Evolutionary conservation across 2,113 vertebrate genomes (phyloP).

Genomic region (Naja naja): DNA sequence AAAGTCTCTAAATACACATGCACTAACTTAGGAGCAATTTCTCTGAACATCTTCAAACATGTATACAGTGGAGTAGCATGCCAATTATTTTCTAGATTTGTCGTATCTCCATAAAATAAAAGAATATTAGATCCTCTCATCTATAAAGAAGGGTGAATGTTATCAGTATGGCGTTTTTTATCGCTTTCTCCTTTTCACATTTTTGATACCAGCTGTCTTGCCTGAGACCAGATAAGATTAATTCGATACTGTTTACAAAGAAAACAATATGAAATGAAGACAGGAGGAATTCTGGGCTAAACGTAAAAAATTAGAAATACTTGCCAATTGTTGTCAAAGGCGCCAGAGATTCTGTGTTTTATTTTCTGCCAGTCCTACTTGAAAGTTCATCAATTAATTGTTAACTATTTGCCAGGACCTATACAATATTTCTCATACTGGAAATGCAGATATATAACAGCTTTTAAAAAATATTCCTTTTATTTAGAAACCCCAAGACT

Average conservation of each 20-base stretch:
- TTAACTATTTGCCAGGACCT: neutral
- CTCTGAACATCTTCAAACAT: neutral
- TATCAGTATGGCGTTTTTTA: neutral
- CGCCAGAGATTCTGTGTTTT: neutral
- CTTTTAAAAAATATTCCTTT: neutral
- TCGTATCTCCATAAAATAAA: neutral
- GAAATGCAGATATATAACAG: neutral
- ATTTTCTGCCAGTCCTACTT: neutral
- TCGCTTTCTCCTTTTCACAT: neutral
- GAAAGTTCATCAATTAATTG: neutral
- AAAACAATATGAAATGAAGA: neutral
- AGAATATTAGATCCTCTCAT: neutral
- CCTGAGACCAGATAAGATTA: neutral
- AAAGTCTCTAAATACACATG: neutral
- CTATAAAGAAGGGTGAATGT: neutral
- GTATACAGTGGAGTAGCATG: neutral
- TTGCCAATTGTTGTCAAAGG: neutral
- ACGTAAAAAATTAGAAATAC: neutral
- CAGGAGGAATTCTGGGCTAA: neutral
- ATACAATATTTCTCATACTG: neutral
- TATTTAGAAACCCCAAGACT: neutral
- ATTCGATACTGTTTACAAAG: neutral
- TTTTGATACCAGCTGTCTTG: neutral
- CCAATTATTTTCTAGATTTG: neutral
- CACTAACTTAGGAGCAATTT: neutral